Conservation (phyloP, 2,888 invertebrate species). For the Ganaspis brasiliensis region DNA sequence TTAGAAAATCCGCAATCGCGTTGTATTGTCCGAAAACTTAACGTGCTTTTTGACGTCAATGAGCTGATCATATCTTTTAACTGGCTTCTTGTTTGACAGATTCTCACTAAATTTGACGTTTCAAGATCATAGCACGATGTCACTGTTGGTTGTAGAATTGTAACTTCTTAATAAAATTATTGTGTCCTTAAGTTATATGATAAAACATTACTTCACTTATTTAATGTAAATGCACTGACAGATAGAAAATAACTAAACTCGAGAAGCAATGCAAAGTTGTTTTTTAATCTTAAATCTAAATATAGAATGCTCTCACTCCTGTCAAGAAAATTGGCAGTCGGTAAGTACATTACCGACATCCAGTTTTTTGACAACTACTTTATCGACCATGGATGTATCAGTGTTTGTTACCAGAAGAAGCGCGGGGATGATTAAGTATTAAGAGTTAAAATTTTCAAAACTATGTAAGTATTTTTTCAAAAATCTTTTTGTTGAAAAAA, state of each 20-base stretch:
- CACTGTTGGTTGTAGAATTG: conserved; percentile 1
- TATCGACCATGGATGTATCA: no score
- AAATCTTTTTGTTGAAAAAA: no score
- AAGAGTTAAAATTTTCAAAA: no score
- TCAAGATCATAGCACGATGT: conserved; percentile 31
- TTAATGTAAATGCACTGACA: conserved; percentile 29
- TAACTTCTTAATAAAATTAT: conserved; percentile 11
- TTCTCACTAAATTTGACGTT: conserved; percentile 36
- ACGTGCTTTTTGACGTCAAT: conserved; percentile 18
- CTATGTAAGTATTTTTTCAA: no score
- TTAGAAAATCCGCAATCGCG: conserved; percentile 23
- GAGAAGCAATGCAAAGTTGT: conserved; percentile 19
- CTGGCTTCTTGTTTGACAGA: conserved; percentile 41
- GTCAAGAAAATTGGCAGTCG: conserved; percentile 34
- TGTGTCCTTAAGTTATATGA: neutral
- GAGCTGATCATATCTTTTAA: conserved; percentile 20
- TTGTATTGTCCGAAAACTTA: neutral
- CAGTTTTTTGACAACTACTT: no score
- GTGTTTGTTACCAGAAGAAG: no score
- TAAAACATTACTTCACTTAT: conserved; percentile 15
- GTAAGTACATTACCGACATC: neutral
- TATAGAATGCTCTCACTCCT: conserved; percentile 13
- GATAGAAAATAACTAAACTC: conserved; percentile 28
- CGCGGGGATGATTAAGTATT: no score
- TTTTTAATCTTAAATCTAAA: conserved; percentile 24